Conservation (phyloP, 2,888 invertebrate genomes). For the Ichneumoninae sp. region DNA sequence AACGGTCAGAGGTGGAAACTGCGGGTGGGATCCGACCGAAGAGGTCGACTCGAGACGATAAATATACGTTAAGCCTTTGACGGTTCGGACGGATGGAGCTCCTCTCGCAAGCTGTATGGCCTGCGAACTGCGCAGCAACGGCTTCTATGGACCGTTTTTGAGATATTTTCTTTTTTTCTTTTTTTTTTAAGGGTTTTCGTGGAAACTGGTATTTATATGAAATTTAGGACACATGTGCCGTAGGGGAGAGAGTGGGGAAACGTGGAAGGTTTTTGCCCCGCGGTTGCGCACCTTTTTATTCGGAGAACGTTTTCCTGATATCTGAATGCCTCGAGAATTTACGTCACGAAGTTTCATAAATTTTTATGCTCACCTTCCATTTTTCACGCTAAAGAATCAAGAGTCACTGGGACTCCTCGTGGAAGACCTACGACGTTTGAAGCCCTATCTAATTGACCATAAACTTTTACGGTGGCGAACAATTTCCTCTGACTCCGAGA, state of each 20-base stretch:
- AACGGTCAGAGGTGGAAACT: slow-evolving; percentile 19
- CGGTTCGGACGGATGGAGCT: not conserved
- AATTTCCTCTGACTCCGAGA: not conserved
- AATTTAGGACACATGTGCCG: not conserved
- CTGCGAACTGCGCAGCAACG: not conserved
- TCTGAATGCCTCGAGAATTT: not conserved
- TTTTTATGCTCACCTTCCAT: not conserved
- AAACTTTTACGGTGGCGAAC: not conserved
- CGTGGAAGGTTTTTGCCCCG: not conserved
- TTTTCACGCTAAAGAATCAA: too few species aligned
- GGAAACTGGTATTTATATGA: not conserved
- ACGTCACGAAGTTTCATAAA: not conserved
- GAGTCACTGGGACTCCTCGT: not conserved
- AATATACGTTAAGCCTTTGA: slow-evolving; percentile 38
- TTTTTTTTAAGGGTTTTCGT: not conserved
- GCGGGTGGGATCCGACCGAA: not conserved
- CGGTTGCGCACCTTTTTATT: not conserved
- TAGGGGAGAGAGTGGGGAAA: not conserved
- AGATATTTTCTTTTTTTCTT: too few species aligned
- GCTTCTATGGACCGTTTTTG: not conserved
- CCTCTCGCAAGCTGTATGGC: not conserved
- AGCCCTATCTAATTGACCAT: not conserved
- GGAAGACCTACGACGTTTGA: not conserved
- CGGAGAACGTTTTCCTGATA: not conserved
- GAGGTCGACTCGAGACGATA: slow-evolving; percentile 45